These are phyloP conservation scores for Eurystomus gularis DNA, from an alignment of 2,113 vertebrate genomes.

Conservation along the genomic window DNA sequence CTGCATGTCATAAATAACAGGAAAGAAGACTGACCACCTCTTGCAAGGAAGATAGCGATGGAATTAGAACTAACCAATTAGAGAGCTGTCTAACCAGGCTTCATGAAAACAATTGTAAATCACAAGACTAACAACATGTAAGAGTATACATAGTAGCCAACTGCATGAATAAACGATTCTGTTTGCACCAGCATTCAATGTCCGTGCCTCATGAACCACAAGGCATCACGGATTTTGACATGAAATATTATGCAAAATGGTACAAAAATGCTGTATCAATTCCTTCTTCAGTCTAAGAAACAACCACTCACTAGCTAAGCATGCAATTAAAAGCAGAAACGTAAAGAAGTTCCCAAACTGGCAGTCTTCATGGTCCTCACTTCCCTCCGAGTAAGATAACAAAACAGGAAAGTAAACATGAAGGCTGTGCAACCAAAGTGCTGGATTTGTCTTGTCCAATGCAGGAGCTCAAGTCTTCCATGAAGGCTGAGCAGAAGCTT, in stretches of 20 bases:
- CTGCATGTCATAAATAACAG: too few species aligned
- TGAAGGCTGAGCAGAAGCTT: accelerated
- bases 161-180: too few species aligned
- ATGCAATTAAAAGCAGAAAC: neutral
- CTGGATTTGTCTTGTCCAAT: neutral
- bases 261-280: neutral
- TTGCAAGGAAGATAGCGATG: too few species aligned
- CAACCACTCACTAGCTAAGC: neutral
- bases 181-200: too few species aligned
- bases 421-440: accelerated
- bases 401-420: neutral
- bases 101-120: too few species aligned
- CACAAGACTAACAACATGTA: too few species aligned
- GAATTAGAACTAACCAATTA: too few species aligned
- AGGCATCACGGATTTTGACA: neutral
- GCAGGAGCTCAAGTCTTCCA: neutral
- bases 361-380: neutral
- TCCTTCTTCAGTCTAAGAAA: neutral
- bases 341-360: neutral
- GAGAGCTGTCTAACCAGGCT: too few species aligned
- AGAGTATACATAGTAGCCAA: too few species aligned
- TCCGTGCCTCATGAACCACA: too few species aligned
- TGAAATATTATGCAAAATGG: neutral
- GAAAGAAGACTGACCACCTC: too few species aligned
- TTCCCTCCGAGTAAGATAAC: neutral